Evolutionary conservation across 1,140 invertebrate genomes (phyloP).

Genomic region (Cecropterus lyciades): DNA sequence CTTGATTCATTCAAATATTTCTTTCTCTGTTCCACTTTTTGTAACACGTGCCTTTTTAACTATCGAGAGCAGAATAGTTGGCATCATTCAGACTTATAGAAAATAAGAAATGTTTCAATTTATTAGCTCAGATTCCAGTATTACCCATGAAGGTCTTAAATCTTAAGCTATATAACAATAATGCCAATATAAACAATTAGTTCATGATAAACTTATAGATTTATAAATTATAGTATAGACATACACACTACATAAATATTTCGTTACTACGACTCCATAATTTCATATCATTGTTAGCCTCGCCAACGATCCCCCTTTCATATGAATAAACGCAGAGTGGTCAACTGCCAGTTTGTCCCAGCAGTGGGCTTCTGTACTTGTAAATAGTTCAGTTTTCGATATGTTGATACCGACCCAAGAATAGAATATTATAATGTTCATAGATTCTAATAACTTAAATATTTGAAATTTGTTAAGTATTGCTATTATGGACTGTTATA

Average conservation of each 20-base stretch:
- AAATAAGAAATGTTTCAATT: background rate
- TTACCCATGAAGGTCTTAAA: background rate
- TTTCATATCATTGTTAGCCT: slow-evolving; percentile 15
- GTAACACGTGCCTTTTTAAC: too few relatives aligned
- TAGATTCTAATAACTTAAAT: background rate
- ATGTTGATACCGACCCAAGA: too few relatives aligned
- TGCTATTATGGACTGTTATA: too few relatives aligned
- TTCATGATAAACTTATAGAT: slow-evolving; percentile 33
- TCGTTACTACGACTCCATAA: slow-evolving; percentile 12
- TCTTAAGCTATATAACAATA: slow-evolving; percentile 23
- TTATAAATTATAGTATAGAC: slow-evolving; percentile 30
- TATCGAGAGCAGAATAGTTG: too few relatives aligned
- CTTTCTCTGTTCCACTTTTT: too few relatives aligned
- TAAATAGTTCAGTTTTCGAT: too few relatives aligned
- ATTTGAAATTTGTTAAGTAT: background rate
- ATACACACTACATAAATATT: slow-evolving; percentile 31
- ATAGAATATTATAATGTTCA: too few relatives aligned
- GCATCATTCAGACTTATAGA: too few relatives aligned
- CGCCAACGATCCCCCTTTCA: slow-evolving; percentile 12
- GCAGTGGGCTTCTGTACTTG: too few relatives aligned
- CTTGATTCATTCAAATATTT: too few relatives aligned
- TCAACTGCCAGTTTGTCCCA: background rate
- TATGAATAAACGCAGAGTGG: background rate
- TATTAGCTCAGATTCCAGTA: background rate
- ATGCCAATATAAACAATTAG: slow-evolving; percentile 29